A percentile compares a stretch with the other conserved stretches of the same genome.
These are phyloP conservation scores for Lagopus leucura DNA, from an alignment of 2,113 vertebrate genomes.

Conservation along the genomic window DNA sequence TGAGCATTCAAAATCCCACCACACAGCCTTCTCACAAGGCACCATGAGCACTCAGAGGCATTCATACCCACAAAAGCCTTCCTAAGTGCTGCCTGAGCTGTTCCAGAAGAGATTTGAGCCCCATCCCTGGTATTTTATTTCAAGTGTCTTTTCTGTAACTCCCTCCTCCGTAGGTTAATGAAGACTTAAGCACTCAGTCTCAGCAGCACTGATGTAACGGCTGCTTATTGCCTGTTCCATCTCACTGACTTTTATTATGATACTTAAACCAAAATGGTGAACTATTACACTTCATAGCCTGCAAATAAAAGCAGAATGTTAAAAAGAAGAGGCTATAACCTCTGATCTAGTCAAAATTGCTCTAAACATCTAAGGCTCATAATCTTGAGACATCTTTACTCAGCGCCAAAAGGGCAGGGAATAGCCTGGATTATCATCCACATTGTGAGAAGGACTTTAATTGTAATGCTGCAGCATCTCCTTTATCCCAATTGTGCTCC, in stretches of 20 bases:
- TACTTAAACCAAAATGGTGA: conserved; percentile 87
- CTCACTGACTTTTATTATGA: conserved; percentile 85
- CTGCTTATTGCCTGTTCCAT: conserved; percentile 83
- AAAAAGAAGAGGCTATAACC: conserved; percentile 81
- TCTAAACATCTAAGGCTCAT: conserved; percentile 71
- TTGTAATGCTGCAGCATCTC: not conserved
- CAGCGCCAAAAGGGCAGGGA: conserved; percentile 36
- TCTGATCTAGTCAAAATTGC: conserved; percentile 75
- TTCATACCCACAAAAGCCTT: not conserved
- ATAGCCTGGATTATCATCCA: conserved; percentile 41
- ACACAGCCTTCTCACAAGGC: not conserved
- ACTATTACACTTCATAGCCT: conserved; percentile 86
- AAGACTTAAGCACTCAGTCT: conserved; percentile 72
- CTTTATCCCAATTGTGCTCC: not conserved
- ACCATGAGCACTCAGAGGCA: not conserved
- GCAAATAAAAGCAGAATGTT: conserved; percentile 84
- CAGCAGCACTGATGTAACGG: conserved; percentile 78
- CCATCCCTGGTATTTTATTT: conserved; percentile 43
- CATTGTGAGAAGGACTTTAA: conserved; percentile 22
- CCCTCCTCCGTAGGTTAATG: conserved; percentile 75
- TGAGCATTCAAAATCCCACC: not conserved
- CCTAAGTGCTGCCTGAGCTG: not conserved
- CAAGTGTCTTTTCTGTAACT: conserved; percentile 48
- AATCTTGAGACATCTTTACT: conserved; percentile 74
- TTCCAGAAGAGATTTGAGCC: not conserved